A percentile compares a stretch with the other conserved stretches of the same genome.
phyloP scores from a whole-genome alignment of 2,797 vertebrate genomes.

The Oreochromis mossambicus region DNA sequence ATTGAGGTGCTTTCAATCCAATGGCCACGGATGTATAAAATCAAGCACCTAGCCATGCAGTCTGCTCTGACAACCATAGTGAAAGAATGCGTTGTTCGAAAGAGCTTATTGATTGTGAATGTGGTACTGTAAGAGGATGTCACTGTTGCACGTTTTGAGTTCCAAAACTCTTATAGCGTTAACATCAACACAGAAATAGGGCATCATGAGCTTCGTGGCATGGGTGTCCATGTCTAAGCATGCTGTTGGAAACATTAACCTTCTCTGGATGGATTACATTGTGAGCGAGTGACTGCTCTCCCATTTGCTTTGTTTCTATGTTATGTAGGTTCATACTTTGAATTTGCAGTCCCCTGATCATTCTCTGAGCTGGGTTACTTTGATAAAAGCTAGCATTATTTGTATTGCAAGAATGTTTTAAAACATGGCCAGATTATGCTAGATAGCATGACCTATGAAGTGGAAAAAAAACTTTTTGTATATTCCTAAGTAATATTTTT shows the following conservation, averaged over 20 bases:
- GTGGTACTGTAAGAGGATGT: background rate
- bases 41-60: background rate
- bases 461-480: background rate
- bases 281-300: background rate
- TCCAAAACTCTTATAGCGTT: background rate
- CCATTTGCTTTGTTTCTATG: background rate
- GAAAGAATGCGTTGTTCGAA: background rate
- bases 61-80: background rate
- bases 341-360: background rate
- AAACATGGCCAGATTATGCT: background rate
- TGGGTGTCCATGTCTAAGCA: background rate
- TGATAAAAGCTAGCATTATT: background rate
- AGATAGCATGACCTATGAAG: rapidly evolving
- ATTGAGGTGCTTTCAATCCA: background rate
- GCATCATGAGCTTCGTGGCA: background rate
- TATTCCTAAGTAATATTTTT: background rate
- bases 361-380: background rate
- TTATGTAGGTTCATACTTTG: background rate
- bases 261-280: background rate
- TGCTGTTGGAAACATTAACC: background rate
- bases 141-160: background rate
- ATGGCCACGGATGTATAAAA: background rate
- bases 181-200: background rate
- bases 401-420: background rate
- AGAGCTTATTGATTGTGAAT: background rate